These are phyloP conservation scores for Leuctra nigra DNA, from an alignment of 2,888 invertebrate genomes.

Conservation along the genomic window DNA sequence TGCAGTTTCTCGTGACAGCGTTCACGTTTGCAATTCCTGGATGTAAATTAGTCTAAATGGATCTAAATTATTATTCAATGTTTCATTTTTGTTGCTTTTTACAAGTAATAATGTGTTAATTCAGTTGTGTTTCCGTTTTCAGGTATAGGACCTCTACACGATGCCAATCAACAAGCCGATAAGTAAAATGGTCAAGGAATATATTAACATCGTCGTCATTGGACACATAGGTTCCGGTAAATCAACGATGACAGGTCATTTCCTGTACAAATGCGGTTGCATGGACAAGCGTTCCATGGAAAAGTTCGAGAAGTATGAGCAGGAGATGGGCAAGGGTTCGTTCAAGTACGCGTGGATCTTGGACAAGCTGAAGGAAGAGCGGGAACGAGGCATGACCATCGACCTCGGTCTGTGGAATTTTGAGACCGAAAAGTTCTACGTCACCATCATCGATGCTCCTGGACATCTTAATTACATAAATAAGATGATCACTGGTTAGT, in stretches of 20 bases:
- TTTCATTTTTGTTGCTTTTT: too few relatives aligned
- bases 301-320: slow-evolving; percentile 99
- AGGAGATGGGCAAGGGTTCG: slow-evolving; percentile 99
- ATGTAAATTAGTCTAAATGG: too few relatives aligned
- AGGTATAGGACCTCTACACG: slow-evolving; percentile 16
- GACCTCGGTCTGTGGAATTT: slow-evolving; percentile 99
- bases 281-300: slow-evolving; percentile 99
- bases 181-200: slow-evolving; percentile 96
- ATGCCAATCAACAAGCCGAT: slow-evolving; percentile 24
- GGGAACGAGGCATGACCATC: slow-evolving; percentile 99
- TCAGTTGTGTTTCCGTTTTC: not conserved
- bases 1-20: too few relatives aligned
- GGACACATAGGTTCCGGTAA: slow-evolving; percentile 99
- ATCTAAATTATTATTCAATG: too few relatives aligned
- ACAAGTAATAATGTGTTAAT: too few relatives aligned
- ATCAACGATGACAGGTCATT: slow-evolving; percentile 93
- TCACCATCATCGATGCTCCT: slow-evolving; percentile 99
- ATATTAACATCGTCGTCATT: slow-evolving; percentile 98
- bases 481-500: slow-evolving; percentile 99
- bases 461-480: slow-evolving; percentile 99
- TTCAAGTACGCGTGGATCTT: slow-evolving; percentile 99
- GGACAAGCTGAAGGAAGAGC: slow-evolving; percentile 99
- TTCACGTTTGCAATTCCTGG: too few relatives aligned
- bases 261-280: slow-evolving; percentile 99
- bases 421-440: slow-evolving; percentile 91